A percentile compares a stretch with the other conserved stretches of the same genome.
phyloP scores from a whole-genome alignment of 2,113 vertebrate species.

The Penelope pileata region DNA sequence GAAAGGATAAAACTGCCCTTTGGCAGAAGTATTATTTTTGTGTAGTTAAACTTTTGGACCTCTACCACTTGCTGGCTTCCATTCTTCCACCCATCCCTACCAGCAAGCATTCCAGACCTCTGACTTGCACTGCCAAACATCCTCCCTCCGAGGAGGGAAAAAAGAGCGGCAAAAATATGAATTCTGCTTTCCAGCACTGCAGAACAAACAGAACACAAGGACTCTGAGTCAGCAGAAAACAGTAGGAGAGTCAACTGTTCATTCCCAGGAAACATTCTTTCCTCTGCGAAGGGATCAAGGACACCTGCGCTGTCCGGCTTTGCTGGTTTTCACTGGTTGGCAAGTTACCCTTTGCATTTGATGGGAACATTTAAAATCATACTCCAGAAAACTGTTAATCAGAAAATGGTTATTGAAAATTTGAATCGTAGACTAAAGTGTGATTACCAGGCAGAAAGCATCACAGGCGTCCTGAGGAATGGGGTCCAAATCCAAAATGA shows the following conservation, averaged over 20 bases:
- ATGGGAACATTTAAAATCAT: not conserved
- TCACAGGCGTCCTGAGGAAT: too few relatives aligned
- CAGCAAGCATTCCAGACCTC: not conserved
- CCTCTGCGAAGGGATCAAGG: not conserved
- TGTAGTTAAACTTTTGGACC: not conserved
- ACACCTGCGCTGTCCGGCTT: not conserved
- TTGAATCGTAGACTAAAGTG: too few relatives aligned
- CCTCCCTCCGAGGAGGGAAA: not conserved
- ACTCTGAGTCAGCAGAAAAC: slow-evolving; percentile 25
- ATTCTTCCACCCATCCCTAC: not conserved
- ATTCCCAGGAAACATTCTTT: not conserved
- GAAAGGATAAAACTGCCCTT: slow-evolving; percentile 27
- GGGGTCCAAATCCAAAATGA: too few relatives aligned
- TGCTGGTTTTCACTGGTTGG: not conserved
- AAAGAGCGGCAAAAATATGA: not conserved
- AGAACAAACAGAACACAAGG: not conserved
- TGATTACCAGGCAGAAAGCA: not conserved
- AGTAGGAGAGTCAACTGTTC: not conserved
- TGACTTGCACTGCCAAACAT: not conserved
- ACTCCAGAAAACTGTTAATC: not conserved
- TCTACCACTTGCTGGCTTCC: not conserved
- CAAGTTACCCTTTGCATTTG: not conserved
- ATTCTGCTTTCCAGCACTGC: not conserved
- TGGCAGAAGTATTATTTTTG: slow-evolving; percentile 31
- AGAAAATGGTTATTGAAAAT: not conserved